Base-by-base conservation (phyloP, 2,113 vertebrate genomes). In the Plestiodon gilberti region DNA sequence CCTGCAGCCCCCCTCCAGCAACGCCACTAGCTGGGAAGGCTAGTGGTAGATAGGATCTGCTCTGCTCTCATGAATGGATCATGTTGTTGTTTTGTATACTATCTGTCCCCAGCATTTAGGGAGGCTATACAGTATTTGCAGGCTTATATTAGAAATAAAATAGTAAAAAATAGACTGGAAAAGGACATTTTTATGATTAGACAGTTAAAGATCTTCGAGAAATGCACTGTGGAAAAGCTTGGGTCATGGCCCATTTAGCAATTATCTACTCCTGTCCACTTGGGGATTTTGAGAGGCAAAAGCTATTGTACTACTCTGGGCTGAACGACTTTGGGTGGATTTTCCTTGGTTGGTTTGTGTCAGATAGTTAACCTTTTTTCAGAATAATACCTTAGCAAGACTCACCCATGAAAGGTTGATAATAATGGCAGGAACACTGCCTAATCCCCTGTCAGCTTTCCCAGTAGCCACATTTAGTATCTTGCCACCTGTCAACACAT, bases 371-470 rank as follows among this genome's bases (percentile, higher is more conserved):
- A 78, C 70, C 75, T 74, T 76, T 65, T 78, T 78, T 33, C 61
- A 78, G 11, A 5, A 25, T 80, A 78, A 81, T 88, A 82, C 14
- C 61, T 59, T 38, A 90, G 71, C 67, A 4, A 55, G 48, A 52
- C 55, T 80, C 75, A 67, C 62, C 62, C 38, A 28, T 23, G 17
- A 73, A 64, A 25, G 43, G 17, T 38, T 79, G 33, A 57, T 87
- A 78, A 17, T 87, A 75, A 67, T 25, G 84, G 20, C 62, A 82
- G 43, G 59, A 73, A 20, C 9, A 59, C 76, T 28, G 55, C 62
- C 35, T 80, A 59, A 79, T 86, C 76, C 64, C 43, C 67, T 74
- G 81, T 20, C 38, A 71, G 52, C 64, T 87, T 61, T 78, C 23
- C 52, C 80, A 78, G 14, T 8, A 75, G 14, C 33, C 65, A 20